Evolutionary conservation across 2,113 vertebrate species (phyloP), one percentile per base, ranked within the genome.

Genomic region (Embiotoca jacksoni): DNA sequence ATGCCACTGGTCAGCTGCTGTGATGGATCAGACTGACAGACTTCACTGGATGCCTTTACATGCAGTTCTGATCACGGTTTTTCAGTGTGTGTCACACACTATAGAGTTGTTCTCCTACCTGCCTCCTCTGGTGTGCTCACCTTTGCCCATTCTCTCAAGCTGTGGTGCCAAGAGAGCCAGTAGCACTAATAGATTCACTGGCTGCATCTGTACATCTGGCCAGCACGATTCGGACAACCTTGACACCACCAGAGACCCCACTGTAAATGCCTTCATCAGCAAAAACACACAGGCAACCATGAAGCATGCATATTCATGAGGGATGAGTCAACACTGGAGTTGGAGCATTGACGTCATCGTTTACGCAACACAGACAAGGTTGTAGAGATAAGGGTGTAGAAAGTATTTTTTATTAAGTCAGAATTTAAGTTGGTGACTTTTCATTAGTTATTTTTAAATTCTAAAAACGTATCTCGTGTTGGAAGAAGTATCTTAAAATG

Each of bases 261-360:
- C 65, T 47, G 63, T 53, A 66, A 82, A 71, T 39, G 16, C 56
- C 50, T 75, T 58, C 33, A 54, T 86, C 84, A 80, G 84, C 84
- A 86, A 62, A 82, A 82, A 72, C 5, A 14, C 39, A 63, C 14
- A 55, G 57, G 62, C 52, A 47, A 35, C 65, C 30, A n/a, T 35
- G 57, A 55, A 31, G 31, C 32, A 58, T 37, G 30, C 65, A 82
- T 80, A 82, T 86, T 80, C 72, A 86, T 72, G 7, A 80, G 52
- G 23, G 57, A 76, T 68, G 84, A 86, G 50, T 82, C 72, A 58
- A 76, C 67, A 14, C 37, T 31, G 44, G 55, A 35, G 41, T 31
- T 10, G 13, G 7, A 58, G 53, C 54, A 41, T 55, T 52, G 55
- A 66, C 47, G 31, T 67, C 44, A 52, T 57, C 53, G 37, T 37